Base-by-base conservation (phyloP, 2,888 invertebrate species). In the Gastracanthus pulcherrimus region DNA sequence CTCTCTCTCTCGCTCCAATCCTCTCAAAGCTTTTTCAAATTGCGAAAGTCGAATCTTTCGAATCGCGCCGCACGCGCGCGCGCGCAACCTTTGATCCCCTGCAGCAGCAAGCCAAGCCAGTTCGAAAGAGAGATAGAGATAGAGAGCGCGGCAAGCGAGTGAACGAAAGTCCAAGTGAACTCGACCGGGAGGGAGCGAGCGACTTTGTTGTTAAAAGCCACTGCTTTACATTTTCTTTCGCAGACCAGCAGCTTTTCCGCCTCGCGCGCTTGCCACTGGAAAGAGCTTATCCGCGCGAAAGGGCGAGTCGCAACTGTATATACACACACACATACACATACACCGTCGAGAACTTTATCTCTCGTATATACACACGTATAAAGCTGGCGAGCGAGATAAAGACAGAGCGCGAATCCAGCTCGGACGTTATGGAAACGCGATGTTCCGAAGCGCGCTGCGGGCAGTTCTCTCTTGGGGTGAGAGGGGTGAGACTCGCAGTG, bases 181-280 rank as follows among this genome's bases (percentile, higher is more conserved):
- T 75, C 64, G 75, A 1, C 26, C 62, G 45, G 48, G 38, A 78
- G 60, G 64, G 55, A 19, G 34, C 34, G 74, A 31, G 75, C 70
- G 80, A 77, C 69, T 72, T 80, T 80, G 72, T 76, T 77, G 70
- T 69, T 77, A 74, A 70, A 75, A 69, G 71, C 75, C 69, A 38
- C 81, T 83, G 78, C 81, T 83, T 83, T 81, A 83, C 83, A 81
- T 83, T 81, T 81, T 77, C 90, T 90, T 91, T 90, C 88, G 87
- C 83, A 84, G 74, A 82, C 13, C 23, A n/a, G 64, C 26, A 26
- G 60, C 55, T 76, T 72, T 71, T 19, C 36, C 66, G 45, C 51
- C n/a, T n/a, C n/a, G n/a, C n/a, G n/a, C n/a, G n/a, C n/a, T n/a
- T n/a, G n/a, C n/a, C n/a, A n/a, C n/a, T 41, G 45, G 31, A 66